Evolutionary conservation across 2,797 vertebrate genomes (phyloP).

Genomic region (Squalus acanthias): DNA sequence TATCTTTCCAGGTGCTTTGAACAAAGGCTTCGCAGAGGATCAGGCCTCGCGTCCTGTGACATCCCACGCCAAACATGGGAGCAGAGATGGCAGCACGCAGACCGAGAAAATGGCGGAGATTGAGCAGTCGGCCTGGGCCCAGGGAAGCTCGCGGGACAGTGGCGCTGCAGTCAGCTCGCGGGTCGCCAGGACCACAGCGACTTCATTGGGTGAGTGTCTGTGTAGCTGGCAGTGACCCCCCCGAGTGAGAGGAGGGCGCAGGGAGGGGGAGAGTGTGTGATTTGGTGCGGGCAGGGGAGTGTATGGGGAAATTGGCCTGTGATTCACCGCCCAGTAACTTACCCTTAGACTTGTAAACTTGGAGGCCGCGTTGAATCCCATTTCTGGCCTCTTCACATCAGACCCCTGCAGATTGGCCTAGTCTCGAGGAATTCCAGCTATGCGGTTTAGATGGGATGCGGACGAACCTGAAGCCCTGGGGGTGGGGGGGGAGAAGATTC

Average conservation of each 20-base stretch:
- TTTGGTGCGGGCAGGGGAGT: neutral
- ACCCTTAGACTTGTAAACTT: neutral
- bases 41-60: slow-evolving; percentile 46
- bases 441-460: slow-evolving; percentile 33
- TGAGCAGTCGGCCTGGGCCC: slow-evolving; percentile 45
- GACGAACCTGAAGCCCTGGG: neutral
- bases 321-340: neutral
- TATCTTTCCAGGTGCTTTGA: neutral
- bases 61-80: slow-evolving; percentile 56
- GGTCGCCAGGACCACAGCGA: neutral
- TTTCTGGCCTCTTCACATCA: neutral
- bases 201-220: slow-evolving; percentile 51
- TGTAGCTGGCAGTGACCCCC: too few relatives aligned
- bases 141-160: slow-evolving; percentile 34
- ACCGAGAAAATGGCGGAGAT: slow-evolving; percentile 53
- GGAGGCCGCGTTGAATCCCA: neutral
- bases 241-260: neutral
- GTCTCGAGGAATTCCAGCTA: slow-evolving; percentile 44
- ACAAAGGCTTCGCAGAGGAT: slow-evolving; percentile 65
- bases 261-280: neutral
- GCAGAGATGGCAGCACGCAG: slow-evolving; percentile 78
- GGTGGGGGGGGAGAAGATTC: neutral
- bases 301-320: neutral
- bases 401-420: slow-evolving; percentile 42
- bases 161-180: neutral